These are phyloP conservation scores for Patella vulgata DNA, from an alignment of 1,140 invertebrate species.

Conservation along the genomic window DNA sequence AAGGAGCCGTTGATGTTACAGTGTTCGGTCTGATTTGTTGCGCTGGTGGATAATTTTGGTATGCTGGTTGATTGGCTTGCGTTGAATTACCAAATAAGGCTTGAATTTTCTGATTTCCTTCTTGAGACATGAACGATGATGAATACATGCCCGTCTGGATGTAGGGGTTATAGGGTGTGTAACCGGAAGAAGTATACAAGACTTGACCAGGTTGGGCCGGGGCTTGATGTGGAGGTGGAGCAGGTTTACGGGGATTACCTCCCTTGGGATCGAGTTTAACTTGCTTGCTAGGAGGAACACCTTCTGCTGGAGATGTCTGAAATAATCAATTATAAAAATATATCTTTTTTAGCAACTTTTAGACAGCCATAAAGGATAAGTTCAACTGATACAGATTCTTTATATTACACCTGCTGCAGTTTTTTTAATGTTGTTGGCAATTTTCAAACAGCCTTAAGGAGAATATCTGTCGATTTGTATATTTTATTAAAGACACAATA, in stretches of 20 bases:
- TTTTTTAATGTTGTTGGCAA: too few species aligned
- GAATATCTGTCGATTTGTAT: too few species aligned
- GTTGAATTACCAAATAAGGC: constrained; percentile 38
- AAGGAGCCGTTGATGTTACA: neutral
- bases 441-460: too few species aligned
- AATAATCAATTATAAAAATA: neutral
- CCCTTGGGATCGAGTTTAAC: neutral
- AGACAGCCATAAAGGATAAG: neutral
- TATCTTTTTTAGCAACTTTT: neutral
- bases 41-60: neutral
- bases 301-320: constrained; percentile 1
- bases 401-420: too few species aligned
- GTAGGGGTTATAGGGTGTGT: constrained; percentile 54
- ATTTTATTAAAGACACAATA: too few species aligned
- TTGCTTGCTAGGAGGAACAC: neutral
- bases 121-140: constrained; percentile 60
- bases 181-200: constrained; percentile 12
- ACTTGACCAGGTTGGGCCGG: neutral
- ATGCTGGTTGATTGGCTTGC: constrained; percentile 12
- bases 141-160: constrained; percentile 54
- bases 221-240: constrained; percentile 11
- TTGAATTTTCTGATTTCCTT: constrained; percentile 58
- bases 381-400: too few species aligned
- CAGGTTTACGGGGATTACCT: neutral
- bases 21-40: constrained; percentile 11